Conservation (phyloP, 1,140 invertebrate species). For the Magallana gigas region DNA sequence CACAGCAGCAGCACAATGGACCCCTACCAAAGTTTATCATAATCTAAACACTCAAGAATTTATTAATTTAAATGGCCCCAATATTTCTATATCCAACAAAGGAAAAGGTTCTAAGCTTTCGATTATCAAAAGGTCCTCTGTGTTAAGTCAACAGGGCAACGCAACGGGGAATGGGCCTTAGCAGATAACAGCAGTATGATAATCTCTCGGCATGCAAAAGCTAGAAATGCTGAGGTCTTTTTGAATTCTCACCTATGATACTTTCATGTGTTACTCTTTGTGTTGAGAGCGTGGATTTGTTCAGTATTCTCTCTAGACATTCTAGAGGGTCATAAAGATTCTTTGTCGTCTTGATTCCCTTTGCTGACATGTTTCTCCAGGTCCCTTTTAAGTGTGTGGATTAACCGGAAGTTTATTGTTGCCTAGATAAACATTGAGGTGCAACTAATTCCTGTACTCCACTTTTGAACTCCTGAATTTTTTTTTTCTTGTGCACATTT, state of each 20-base stretch:
- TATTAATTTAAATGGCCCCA: constrained; percentile 31
- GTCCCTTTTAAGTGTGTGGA: background rate
- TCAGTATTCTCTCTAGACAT: constrained; percentile 10
- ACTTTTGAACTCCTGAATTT: no score
- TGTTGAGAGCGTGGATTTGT: constrained; percentile 4
- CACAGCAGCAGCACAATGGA: constrained; percentile 19
- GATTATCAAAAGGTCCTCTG: constrained; percentile 20
- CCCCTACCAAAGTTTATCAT: constrained; percentile 26
- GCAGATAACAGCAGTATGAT: constrained; percentile 3
- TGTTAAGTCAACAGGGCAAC: constrained; percentile 20
- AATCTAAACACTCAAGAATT: constrained; percentile 5
- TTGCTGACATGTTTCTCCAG: constrained; percentile 12
- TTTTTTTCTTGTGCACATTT: no score
- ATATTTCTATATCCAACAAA: constrained; percentile 3
- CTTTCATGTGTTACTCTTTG: constrained; percentile 8
- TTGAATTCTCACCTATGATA: constrained; percentile 1
- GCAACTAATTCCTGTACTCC: background rate
- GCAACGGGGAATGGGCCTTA: background rate
- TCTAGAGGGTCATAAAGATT: constrained; percentile 27
- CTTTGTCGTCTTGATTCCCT: constrained; percentile 18
- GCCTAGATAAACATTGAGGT: constrained; percentile 28
- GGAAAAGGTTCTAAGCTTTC: constrained; percentile 18
- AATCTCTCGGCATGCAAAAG: background rate
- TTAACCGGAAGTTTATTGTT: constrained; percentile 38
- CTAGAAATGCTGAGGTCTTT: background rate